Evolutionary conservation across 2,113 vertebrate genomes (phyloP).

Genomic region (Lophotis ruficrista): DNA sequence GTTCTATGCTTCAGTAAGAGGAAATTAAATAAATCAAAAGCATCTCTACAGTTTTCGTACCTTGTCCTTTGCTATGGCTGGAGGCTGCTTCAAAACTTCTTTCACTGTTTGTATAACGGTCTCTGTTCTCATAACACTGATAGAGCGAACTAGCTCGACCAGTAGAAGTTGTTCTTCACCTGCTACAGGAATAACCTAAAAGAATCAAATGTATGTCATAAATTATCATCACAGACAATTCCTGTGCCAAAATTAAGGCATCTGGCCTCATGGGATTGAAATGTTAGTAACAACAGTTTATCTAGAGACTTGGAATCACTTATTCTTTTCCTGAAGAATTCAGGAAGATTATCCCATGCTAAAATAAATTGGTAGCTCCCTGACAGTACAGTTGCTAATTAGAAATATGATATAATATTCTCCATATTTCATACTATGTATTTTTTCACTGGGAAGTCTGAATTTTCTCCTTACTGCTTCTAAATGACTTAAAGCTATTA

Average conservation of each 20-base stretch:
- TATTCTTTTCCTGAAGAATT: background rate
- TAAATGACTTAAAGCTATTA: background rate
- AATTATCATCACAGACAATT: background rate
- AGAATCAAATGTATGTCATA: background rate
- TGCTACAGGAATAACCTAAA: slow-evolving; percentile 92
- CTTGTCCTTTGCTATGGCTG: slow-evolving; percentile 96
- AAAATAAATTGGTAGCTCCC: background rate
- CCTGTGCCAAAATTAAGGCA: background rate
- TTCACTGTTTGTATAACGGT: slow-evolving; percentile 98
- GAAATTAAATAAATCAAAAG: background rate
- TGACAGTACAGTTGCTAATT: background rate
- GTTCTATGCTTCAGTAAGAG: background rate
- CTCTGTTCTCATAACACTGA: slow-evolving; percentile 96
- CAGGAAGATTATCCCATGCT: background rate
- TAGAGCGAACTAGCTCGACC: slow-evolving; percentile 94
- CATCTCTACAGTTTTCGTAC: slow-evolving; percentile 61
- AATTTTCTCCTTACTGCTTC: background rate
- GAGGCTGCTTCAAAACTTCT: slow-evolving; percentile 97
- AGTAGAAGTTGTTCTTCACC: slow-evolving; percentile 94
- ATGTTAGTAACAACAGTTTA: background rate
- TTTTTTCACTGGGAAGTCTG: background rate
- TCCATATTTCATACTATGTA: background rate
- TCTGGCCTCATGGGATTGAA: background rate
- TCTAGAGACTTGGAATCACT: background rate
- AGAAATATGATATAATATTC: background rate